phyloP scores from a whole-genome alignment of 1,140 invertebrate genomes.

The Bombyx mandarina region DNA sequence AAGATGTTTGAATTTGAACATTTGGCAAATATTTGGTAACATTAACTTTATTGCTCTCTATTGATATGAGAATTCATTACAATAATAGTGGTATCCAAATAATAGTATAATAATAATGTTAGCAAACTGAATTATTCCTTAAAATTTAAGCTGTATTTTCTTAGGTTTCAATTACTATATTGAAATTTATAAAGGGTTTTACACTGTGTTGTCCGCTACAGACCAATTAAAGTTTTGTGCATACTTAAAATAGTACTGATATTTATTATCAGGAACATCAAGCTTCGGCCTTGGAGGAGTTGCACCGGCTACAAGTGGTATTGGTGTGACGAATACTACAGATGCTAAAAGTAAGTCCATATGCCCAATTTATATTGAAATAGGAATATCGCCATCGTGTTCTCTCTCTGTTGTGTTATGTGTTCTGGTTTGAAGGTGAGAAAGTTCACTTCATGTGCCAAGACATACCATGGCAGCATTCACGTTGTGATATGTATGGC shows the following conservation, averaged over 20 bases:
- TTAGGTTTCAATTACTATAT: not conserved
- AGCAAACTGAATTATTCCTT: not conserved
- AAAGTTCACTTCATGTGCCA: too few relatives aligned
- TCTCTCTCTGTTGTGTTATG: too few relatives aligned
- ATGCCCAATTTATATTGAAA: too few relatives aligned
- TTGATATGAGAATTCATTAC: too few relatives aligned
- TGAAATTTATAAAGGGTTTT: not conserved
- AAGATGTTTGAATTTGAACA: too few relatives aligned
- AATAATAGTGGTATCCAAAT: not conserved
- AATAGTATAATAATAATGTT: not conserved
- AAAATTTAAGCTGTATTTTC: conserved; percentile 3
- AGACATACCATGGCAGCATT: too few relatives aligned
- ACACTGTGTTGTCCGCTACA: not conserved
- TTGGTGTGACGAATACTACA: conserved; percentile 23
- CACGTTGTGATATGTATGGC: too few relatives aligned
- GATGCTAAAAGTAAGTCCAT: conserved; percentile 45
- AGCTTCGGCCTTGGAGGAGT: conserved; percentile 47
- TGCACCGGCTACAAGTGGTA: conserved; percentile 19
- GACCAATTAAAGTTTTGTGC: not conserved
- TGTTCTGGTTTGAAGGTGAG: too few relatives aligned
- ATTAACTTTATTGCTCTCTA: too few relatives aligned
- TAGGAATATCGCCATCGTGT: too few relatives aligned
- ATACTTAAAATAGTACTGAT: not conserved
- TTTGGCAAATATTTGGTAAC: too few relatives aligned
- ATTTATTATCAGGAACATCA: conserved; percentile 28